phyloP scores from a whole-genome alignment of 2,113 vertebrate genomes.

The Diadophis punctatus region DNA sequence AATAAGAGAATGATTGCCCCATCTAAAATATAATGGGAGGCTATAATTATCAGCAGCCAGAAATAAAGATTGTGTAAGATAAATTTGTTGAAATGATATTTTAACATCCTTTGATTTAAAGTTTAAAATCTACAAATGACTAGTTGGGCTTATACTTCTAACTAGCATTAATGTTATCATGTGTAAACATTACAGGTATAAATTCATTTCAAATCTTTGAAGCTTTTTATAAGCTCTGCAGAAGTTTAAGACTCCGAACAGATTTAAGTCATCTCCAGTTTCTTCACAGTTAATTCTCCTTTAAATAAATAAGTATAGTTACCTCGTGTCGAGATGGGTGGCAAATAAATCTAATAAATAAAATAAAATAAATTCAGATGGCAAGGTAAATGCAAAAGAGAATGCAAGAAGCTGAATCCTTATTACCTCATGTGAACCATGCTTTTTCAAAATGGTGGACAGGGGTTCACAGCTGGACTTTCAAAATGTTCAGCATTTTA shows the following conservation, averaged over 20 bases:
- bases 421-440: not conserved
- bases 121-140: not conserved
- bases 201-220: not conserved
- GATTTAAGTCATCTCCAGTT: not conserved
- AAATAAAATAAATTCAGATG: not conserved
- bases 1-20: not conserved
- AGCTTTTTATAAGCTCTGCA: not conserved
- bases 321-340: not conserved
- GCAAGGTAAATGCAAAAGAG: not conserved
- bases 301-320: not conserved
- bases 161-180: not conserved
- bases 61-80: not conserved
- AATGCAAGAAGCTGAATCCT: not conserved
- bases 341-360: not conserved
- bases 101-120: not conserved
- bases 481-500: not conserved
- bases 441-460: not conserved
- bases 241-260: not conserved
- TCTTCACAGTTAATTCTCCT: slow-evolving; percentile 12
- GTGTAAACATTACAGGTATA: not conserved
- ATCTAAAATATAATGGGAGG: not conserved
- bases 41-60: not conserved
- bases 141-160: not conserved
- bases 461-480: not conserved
- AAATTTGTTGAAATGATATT: not conserved